These are phyloP conservation scores for Silurus lanzhouensis DNA, from an alignment of 2,797 vertebrate genomes.

Conservation along the genomic window DNA sequence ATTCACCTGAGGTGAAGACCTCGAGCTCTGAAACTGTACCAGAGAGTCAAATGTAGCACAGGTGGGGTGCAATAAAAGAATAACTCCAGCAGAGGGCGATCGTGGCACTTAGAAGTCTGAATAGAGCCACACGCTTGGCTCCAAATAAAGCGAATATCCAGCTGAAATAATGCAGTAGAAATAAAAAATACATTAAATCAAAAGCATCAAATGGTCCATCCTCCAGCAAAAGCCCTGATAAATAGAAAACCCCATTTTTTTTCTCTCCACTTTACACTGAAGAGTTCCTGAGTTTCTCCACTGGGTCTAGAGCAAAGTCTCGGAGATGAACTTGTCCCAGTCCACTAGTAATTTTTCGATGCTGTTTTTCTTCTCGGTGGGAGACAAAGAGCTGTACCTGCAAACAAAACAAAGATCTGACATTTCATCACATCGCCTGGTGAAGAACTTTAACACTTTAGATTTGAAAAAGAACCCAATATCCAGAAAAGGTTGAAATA, in stretches of 20 bases:
- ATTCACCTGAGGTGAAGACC: not conserved
- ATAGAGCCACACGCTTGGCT: not conserved
- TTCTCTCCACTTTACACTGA: not conserved
- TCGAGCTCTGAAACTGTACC: not conserved
- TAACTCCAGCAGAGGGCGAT: not conserved
- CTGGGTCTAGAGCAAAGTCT: constrained; percentile 55
- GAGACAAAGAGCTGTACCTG: constrained; percentile 84
- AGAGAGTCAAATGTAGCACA: not conserved
- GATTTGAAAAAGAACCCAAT: not conserved
- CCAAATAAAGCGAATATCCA: not conserved
- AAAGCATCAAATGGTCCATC: no score
- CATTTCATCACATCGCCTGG: not conserved
- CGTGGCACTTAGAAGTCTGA: not conserved
- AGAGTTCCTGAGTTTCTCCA: not conserved
- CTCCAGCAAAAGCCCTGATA: no score
- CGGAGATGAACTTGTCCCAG: constrained; percentile 85
- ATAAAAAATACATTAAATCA: no score
- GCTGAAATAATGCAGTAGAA: no score
- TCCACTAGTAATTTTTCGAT: constrained; percentile 75
- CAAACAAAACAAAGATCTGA: constrained; percentile 40
- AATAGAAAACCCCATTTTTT: no score
- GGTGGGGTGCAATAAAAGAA: not conserved
- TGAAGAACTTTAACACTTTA: not conserved
- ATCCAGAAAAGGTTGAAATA: no score
- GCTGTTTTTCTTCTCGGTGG: constrained; percentile 67